A percentile compares a stretch with the other conserved stretches of the same genome.
Conservation (phyloP, 2,113 vertebrate genomes). For the Anarhynchus alexandrinus region DNA sequence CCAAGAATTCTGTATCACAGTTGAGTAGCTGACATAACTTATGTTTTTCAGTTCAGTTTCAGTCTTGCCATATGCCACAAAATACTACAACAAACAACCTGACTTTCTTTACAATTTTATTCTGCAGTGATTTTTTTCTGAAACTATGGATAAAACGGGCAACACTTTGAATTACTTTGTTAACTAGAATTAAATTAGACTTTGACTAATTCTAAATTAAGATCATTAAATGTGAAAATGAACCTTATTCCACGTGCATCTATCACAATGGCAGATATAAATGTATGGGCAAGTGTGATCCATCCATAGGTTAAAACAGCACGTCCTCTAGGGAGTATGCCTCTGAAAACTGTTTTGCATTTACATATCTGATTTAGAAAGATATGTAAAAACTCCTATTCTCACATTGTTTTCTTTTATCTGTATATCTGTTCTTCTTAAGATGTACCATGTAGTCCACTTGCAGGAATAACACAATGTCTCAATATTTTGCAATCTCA, state of each 20-base stretch:
- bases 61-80: constrained; percentile 68
- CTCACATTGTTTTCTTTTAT: not conserved
- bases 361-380: not conserved
- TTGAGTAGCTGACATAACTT: constrained; percentile 65
- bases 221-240: constrained; percentile 9
- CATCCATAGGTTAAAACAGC: not conserved
- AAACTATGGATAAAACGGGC: not conserved
- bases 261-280: not conserved
- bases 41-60: constrained; percentile 65
- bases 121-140: not conserved
- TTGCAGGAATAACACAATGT: not conserved
- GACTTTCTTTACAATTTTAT: constrained; percentile 4
- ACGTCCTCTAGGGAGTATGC: not conserved
- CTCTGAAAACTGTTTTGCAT: not conserved
- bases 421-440: not conserved
- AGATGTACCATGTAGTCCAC: not conserved
- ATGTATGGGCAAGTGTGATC: not conserved
- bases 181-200: constrained; percentile 26
- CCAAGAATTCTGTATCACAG: not conserved
- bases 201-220: constrained; percentile 23
- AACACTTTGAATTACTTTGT: constrained; percentile 26
- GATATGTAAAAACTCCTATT: not conserved
- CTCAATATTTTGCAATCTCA: not conserved
- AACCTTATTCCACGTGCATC: not conserved
- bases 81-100: constrained; percentile 49